These are phyloP conservation scores for Andrena trimmerana DNA, from an alignment of 2,888 invertebrate genomes.

Conservation along the genomic window DNA sequence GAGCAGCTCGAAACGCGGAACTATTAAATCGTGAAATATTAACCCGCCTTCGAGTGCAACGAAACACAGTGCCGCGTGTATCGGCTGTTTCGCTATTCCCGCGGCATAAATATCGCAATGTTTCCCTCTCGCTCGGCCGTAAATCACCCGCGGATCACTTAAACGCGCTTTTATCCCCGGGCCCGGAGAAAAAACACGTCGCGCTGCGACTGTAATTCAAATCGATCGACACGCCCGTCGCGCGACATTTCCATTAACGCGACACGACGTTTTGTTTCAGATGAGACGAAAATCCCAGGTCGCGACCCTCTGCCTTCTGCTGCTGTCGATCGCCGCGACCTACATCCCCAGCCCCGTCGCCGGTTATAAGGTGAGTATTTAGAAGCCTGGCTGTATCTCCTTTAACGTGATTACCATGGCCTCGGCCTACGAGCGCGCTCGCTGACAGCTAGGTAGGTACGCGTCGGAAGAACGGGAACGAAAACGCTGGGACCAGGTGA, in stretches of 20 bases:
- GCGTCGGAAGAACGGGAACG: neutral
- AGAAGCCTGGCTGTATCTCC: neutral
- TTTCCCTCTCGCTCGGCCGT: neutral
- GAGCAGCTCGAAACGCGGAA: slow-evolving; percentile 2
- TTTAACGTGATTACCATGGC: slow-evolving; percentile 8
- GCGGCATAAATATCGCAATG: slow-evolving; percentile 18
- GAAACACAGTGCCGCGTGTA: neutral
- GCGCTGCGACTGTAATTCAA: slow-evolving; percentile 15
- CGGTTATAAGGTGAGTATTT: slow-evolving; percentile 74
- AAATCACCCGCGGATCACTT: slow-evolving; percentile 39
- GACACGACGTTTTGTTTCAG: slow-evolving; percentile 59
- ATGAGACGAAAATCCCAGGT: slow-evolving; percentile 73
- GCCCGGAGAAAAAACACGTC: slow-evolving; percentile 1
- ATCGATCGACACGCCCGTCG: slow-evolving; percentile 8
- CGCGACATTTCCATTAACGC: slow-evolving; percentile 31
- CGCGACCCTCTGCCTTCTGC: slow-evolving; percentile 63
- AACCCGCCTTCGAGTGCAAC: neutral
- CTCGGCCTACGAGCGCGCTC: neutral
- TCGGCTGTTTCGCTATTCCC: slow-evolving; percentile 17
- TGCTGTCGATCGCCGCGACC: slow-evolving; percentile 72
- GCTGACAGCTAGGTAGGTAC: too few species aligned
- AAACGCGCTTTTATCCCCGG: slow-evolving; percentile 18
- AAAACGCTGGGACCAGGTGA: neutral
- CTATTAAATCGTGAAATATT: slow-evolving; percentile 44
- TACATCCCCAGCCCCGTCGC: slow-evolving; percentile 56